Evolutionary conservation across 2,888 invertebrate genomes (phyloP).

Genomic region (Mechanitis mazaeus): DNA sequence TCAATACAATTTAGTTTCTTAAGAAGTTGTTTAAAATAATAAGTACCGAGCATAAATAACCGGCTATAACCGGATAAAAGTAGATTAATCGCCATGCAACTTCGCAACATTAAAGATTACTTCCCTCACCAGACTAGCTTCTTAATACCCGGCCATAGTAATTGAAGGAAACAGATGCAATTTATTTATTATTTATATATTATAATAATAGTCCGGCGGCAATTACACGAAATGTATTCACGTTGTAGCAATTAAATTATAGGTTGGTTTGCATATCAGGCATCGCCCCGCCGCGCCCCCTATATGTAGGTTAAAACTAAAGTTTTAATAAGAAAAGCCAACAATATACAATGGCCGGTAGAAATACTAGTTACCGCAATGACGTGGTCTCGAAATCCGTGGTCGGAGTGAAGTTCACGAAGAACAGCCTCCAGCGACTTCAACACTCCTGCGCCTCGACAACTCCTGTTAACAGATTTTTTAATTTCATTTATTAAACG

Average conservation of each 20-base stretch:
- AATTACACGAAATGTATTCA: conserved; percentile 47
- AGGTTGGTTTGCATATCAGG: conserved; percentile 42
- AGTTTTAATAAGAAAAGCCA: conserved; percentile 65
- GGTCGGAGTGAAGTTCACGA: conserved; percentile 29
- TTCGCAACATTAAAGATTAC: conserved; percentile 29
- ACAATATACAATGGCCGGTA: conserved; percentile 56
- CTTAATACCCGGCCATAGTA: conserved; percentile 33
- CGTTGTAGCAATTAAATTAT: conserved; percentile 32
- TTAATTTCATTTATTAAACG: no score
- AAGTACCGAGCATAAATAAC: conserved; percentile 26
- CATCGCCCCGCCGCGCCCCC: conserved; percentile 31
- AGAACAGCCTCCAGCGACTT: conserved; percentile 27
- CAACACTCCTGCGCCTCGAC: conserved; percentile 20
- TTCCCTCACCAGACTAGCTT: conserved; percentile 28
- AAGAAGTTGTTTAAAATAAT: conserved; percentile 15
- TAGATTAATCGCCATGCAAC: conserved; percentile 29
- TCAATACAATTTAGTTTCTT: neutral
- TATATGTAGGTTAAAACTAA: conserved; percentile 57
- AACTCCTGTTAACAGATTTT: neutral
- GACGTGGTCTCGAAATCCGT: conserved; percentile 42
- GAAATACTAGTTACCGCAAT: conserved; percentile 66
- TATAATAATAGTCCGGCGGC: conserved; percentile 44
- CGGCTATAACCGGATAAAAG: conserved; percentile 26
- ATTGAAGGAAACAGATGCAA: conserved; percentile 52
- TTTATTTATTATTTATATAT: conserved; percentile 64